Percentiles rank a stretch among this genome's conserved stretches.
Conservation (phyloP, 1,140 invertebrate species). For the Phortica variegata region DNA sequence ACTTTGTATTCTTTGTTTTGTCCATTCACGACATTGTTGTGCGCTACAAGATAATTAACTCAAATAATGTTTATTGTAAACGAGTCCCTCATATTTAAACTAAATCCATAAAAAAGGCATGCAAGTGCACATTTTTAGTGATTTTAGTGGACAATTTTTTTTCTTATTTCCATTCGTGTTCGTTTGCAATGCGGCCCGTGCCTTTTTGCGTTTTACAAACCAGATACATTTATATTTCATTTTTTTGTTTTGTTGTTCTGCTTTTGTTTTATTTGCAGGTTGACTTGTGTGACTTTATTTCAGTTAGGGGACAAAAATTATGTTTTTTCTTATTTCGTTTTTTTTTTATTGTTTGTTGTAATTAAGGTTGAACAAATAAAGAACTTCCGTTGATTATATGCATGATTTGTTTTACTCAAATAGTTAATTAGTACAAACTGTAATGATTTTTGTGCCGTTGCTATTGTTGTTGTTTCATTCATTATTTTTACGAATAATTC, state of each 20-base stretch:
- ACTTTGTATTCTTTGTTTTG: conserved; percentile 14
- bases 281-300: conserved; percentile 21
- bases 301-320: too few relatives aligned
- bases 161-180: conserved; percentile 25
- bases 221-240: too few relatives aligned
- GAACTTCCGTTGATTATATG: conserved; percentile 40
- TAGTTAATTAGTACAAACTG: conserved; percentile 41
- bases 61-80: conserved; percentile 49
- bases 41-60: conserved; percentile 48
- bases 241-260: conserved; percentile 9
- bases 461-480: conserved; percentile 15
- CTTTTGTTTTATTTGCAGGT: conserved; percentile 17
- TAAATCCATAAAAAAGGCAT: conserved; percentile 25
- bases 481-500: too few relatives aligned
- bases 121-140: conserved; percentile 11
- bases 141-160: conserved; percentile 24
- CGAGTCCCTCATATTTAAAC: conserved; percentile 39
- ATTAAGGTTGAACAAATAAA: conserved; percentile 51
- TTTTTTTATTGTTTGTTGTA: conserved; percentile 34
- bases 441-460: conserved; percentile 27
- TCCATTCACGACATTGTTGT: conserved; percentile 9
- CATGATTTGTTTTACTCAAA: conserved; percentile 45
- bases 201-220: too few relatives aligned
- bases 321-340: neutral
- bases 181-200: too few relatives aligned